A percentile compares a stretch with the other conserved stretches of the same genome.
phyloP scores from a whole-genome alignment of 2,797 vertebrate genomes.

The Anas capensis region DNA sequence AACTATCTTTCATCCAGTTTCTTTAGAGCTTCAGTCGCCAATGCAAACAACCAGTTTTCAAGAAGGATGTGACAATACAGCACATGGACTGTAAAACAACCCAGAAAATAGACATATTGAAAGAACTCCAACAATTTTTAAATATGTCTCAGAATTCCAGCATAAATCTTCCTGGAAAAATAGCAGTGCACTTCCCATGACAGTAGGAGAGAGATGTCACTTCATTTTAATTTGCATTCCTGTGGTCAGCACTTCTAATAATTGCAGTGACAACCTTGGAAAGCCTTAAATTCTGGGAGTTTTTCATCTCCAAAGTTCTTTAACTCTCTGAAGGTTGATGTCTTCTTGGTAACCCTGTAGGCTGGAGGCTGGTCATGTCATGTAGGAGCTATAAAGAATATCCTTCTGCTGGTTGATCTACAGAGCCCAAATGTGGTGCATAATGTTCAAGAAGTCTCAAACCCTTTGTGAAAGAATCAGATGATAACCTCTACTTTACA shows the following conservation, averaged over 20 bases:
- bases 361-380: neutral
- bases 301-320: neutral
- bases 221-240: accelerated
- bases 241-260: neutral
- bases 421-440: accelerated
- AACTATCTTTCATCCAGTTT: neutral
- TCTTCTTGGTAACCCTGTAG: neutral
- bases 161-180: constrained; percentile 1
- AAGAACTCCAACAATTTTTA: neutral
- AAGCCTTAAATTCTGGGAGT: neutral
- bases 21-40: neutral
- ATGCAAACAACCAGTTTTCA: constrained; percentile 9
- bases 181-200: neutral
- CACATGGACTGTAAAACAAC: neutral
- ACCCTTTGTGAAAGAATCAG: neutral
- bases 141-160: constrained; percentile 11
- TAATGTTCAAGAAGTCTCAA: neutral
- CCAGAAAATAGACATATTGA: constrained; percentile 26
- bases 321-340: neutral
- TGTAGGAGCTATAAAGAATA: accelerated
- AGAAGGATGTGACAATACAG: neutral
- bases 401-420: neutral
- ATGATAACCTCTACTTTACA: neutral
- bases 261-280: neutral
- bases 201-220: neutral